Conservation (phyloP, 2,113 vertebrate genomes). For the Hirundichthys speculiger region DNA sequence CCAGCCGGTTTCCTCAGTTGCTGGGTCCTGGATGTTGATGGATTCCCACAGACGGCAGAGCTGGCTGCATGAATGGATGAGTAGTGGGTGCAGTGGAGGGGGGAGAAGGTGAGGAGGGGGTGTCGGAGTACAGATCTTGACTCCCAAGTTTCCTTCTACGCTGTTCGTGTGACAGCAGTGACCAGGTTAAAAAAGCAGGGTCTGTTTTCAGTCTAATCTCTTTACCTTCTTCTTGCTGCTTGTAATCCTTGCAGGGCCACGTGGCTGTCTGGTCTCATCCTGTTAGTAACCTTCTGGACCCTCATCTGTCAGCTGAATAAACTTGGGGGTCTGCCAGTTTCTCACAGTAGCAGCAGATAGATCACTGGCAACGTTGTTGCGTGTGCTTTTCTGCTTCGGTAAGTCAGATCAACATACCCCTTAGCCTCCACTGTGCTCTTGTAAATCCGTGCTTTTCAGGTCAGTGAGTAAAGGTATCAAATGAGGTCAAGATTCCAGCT, state of each 20-base stretch:
- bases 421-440: neutral
- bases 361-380: constrained; percentile 20
- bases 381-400: constrained; percentile 1
- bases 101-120: constrained; percentile 20
- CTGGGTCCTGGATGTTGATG: constrained; percentile 42
- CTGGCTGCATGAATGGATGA: constrained; percentile 48
- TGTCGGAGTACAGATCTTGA: constrained; percentile 9
- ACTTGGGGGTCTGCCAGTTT: constrained; percentile 54
- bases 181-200: constrained; percentile 83
- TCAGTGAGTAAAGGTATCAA: neutral
- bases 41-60: constrained; percentile 33
- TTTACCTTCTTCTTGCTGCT: constrained; percentile 87
- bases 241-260: constrained; percentile 89
- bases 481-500: neutral
- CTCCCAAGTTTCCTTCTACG: constrained; percentile 17
- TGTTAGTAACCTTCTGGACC: constrained; percentile 90
- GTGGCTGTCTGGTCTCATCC: constrained; percentile 89
- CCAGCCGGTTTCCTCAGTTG: constrained; percentile 28
- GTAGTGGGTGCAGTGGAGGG: constrained; percentile 19
- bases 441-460: constrained; percentile 5
- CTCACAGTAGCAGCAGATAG: constrained; percentile 14
- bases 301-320: constrained; percentile 81
- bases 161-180: constrained; percentile 77
- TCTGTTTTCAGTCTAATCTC: constrained; percentile 87
- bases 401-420: too few species aligned